Base-by-base conservation (phyloP, 2,888 invertebrate species). In the Athalia rosae region DNA sequence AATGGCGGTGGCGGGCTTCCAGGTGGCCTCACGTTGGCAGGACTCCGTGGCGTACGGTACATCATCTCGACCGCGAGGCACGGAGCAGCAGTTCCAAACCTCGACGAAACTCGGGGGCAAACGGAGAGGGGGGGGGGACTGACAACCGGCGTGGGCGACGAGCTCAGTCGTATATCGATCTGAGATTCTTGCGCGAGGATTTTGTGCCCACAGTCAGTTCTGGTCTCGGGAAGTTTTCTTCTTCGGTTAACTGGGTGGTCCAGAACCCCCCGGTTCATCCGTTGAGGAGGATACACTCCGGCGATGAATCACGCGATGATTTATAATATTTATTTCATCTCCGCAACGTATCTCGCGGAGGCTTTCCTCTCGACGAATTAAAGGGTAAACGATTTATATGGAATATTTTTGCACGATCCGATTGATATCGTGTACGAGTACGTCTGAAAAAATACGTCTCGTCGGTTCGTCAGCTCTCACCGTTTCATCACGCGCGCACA, bases 211-310 rank as follows among this genome's bases (percentile, higher is more conserved):
- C 85, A 85, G 85, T 85, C 80, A 78, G 78, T 79, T 77, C 79
- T 53, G 79, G 77, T 71, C 78, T 4, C 43, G 58, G 50, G 45
- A 43, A 43, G 50, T 71, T 58, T 8, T 8, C 15, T 80, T 84
- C 84, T 86, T 81, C 84, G 28, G 28, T 28, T 28, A 28, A 81
- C 85, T 87, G 87, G 88, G 88, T 88, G 88, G 88, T 88, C 88
- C 83, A 74, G 71, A 71, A 71, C 56, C 77, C 67, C 79, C 80
- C 82, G 82, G 82, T 80, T 84, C 84, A 82, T 28, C 28, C 28
- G 28, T 28, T 28, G 28, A 28, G 28, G 2, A 28, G 28, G 28
- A 28, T 28, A 28, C 28, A 28, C 28, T 28, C n/a, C n/a, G 28
- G 84, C 84, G 86, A 88, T 88, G 87, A 87, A 88, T 87, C 87